Evolutionary conservation across 2,797 vertebrate species (phyloP), one percentile per base, ranked within the genome.

Genomic region (Chromobotia macracanthus): DNA sequence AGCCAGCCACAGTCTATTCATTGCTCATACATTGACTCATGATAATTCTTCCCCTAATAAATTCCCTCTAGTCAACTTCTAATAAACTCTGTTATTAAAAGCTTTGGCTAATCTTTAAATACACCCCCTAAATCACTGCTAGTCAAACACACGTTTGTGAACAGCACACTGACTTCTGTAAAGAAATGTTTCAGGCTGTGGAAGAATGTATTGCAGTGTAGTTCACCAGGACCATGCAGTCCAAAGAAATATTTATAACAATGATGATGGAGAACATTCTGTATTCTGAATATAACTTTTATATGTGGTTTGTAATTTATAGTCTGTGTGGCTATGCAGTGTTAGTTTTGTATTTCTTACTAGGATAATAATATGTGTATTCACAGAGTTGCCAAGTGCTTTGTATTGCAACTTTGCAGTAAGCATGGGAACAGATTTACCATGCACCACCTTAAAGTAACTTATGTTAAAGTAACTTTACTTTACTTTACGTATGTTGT

Each of bases 311-410:
- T 4, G 25, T 63, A 63, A 18, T 31, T 35, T 5, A 35, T 16
- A 64, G 21, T 55, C 25, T 41, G 48, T n/a, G n/a, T 25, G 28
- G 56, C 56, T 58, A 11, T 58, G 58, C 58, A 63, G 60, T 63
- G 60, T 35, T 63, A 8, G 7, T 63, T 63, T 63, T 16, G 15
- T 38, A 55, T 56, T 13, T 58, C 35, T 25, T 66, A 12, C 25
- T 74, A 51, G 38, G 15, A 12, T 31, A 6, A 50, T 48, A 31
- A 48, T 8, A 61, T 61, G 15, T 1, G 0, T 15, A 13, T 56
- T 72, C 23, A 31, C n/a, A 13, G 13, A 25, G 35, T 56, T 72
- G 25, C 16, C 41, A 74, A 35, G 18, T 35, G n/a, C 18, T 50
- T 74, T n/a, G n/a, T n/a, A n/a, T n/a, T n/a, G n/a, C n/a, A n/a